These are phyloP conservation scores for Hyphantria cunea DNA, from an alignment of 1,140 invertebrate species.

Conservation along the genomic window DNA sequence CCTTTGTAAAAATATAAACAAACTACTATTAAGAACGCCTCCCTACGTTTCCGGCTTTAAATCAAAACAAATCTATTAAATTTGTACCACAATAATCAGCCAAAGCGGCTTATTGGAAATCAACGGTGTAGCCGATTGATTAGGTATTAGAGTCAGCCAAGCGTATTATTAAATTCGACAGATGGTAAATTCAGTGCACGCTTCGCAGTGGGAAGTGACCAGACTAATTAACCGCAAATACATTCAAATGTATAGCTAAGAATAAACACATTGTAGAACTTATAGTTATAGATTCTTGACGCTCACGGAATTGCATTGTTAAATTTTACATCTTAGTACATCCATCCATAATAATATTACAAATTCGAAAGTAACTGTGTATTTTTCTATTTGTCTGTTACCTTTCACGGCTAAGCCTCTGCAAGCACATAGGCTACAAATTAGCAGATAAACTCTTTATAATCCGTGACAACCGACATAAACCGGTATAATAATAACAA, in stretches of 20 bases:
- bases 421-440: no score
- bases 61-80: constrained; percentile 30
- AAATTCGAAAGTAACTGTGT: no score
- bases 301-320: no score
- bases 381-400: no score
- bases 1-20: constrained; percentile 14
- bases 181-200: constrained; percentile 38
- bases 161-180: constrained; percentile 48
- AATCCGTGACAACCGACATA: no score
- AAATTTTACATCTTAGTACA: no score
- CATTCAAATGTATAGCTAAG: neutral
- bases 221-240: constrained; percentile 52
- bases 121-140: constrained; percentile 48
- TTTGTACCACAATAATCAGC: constrained; percentile 39
- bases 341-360: no score
- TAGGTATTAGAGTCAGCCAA: constrained; percentile 38
- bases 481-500: no score
- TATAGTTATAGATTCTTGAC: no score
- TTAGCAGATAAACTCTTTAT: no score
- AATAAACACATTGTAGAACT: no score
- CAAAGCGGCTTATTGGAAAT: constrained; percentile 38
- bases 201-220: constrained; percentile 36
- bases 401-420: no score
- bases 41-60: constrained; percentile 5
- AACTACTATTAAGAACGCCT: constrained; percentile 13